A percentile compares a stretch with the other conserved stretches of the same genome.
phyloP scores from a whole-genome alignment of 2,888 invertebrate genomes.

The Synanthedon vespiformis region DNA sequence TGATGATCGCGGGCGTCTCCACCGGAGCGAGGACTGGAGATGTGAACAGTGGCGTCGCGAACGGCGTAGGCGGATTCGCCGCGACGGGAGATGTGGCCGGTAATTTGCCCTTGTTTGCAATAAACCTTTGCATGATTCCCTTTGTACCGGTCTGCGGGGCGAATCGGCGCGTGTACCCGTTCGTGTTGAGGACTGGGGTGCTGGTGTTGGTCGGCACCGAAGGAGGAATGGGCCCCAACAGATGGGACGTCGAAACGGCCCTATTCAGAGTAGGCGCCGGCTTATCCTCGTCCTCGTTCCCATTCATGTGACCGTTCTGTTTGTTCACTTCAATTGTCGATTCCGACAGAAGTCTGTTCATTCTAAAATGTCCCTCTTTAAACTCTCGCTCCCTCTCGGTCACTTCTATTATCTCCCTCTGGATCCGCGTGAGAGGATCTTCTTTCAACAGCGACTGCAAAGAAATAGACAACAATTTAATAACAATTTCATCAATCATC shows the following conservation, averaged over 20 bases:
- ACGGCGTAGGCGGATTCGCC: slow-evolving; percentile 28
- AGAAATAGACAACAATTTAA: not conserved
- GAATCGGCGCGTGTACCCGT: slow-evolving; percentile 71
- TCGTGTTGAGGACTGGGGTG: slow-evolving; percentile 47
- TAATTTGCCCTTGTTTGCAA: slow-evolving; percentile 82
- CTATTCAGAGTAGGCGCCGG: slow-evolving; percentile 41
- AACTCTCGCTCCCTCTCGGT: slow-evolving; percentile 87
- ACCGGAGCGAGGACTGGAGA: slow-evolving; percentile 15
- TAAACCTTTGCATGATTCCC: slow-evolving; percentile 88
- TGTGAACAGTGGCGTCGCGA: slow-evolving; percentile 40
- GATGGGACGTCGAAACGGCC: slow-evolving; percentile 58
- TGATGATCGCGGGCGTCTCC: slow-evolving; percentile 52
- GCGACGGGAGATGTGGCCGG: slow-evolving; percentile 35
- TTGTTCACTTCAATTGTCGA: slow-evolving; percentile 60
- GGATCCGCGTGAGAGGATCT: slow-evolving; percentile 84
- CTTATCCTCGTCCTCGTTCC: slow-evolving; percentile 28
- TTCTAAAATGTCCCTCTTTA: slow-evolving; percentile 69
- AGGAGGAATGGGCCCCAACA: slow-evolving; percentile 47
- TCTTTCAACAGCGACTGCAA: slow-evolving; percentile 72
- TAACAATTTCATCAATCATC: no score
- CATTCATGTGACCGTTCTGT: slow-evolving; percentile 54
- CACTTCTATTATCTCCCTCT: slow-evolving; percentile 89
- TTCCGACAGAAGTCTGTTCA: slow-evolving; percentile 56
- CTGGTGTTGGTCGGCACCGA: slow-evolving; percentile 44
- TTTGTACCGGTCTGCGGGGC: slow-evolving; percentile 76